These are phyloP conservation scores for Oreochromis grahami DNA, from an alignment of 2,797 vertebrate genomes.

Conservation along the genomic window DNA sequence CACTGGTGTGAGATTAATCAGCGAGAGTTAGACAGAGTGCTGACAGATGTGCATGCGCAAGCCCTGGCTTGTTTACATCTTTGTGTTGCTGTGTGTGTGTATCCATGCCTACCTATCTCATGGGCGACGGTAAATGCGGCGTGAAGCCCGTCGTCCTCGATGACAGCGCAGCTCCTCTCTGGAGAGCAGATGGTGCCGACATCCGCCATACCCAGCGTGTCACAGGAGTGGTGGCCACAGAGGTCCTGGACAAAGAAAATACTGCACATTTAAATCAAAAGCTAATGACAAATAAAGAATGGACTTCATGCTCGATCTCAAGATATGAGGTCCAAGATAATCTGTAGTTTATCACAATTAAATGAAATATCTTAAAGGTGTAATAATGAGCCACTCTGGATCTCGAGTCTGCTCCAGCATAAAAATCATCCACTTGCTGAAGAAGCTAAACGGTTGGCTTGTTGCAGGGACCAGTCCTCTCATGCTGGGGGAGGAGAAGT, in stretches of 20 bases:
- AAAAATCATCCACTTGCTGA: neutral
- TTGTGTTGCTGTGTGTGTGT: neutral
- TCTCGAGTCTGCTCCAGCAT: neutral
- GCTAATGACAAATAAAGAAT: neutral
- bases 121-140: constrained; percentile 97
- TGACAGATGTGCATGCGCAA: constrained; percentile 6
- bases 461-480: neutral
- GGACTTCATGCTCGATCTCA: fast-evolving
- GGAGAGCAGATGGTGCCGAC: constrained; percentile 98
- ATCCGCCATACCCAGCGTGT: constrained; percentile 99
- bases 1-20: neutral
- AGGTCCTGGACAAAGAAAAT: constrained; percentile 84
- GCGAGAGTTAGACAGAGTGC: neutral
- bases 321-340: neutral
- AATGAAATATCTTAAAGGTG: neutral
- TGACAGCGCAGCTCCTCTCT: constrained; percentile 97
- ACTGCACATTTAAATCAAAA: neutral
- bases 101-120: constrained; percentile 86
- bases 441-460: neutral
- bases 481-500: neutral
- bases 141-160: constrained; percentile 97
- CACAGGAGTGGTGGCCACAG: constrained; percentile 98
- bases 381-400: neutral
- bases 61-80: neutral
- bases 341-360: neutral